phyloP scores from a whole-genome alignment of 2,113 vertebrate genomes.

The Clarias batrachus region DNA sequence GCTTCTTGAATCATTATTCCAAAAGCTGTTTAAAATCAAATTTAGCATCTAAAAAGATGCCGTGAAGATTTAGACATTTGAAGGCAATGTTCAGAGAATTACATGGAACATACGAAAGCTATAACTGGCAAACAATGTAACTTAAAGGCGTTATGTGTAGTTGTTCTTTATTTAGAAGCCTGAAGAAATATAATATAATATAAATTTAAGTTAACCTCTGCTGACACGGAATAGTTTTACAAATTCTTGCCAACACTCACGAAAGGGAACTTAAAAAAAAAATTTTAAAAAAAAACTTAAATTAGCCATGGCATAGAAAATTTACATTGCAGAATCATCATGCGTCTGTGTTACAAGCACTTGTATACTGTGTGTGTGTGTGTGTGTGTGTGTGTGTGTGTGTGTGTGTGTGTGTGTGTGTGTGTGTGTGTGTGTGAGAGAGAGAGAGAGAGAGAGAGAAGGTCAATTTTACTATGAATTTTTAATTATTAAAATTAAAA shows the following conservation, averaged over 20 bases:
- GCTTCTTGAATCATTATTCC: background rate
- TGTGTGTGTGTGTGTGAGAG: no score
- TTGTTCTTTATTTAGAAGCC: background rate
- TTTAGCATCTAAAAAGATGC: no score
- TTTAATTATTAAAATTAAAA: no score
- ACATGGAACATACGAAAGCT: background rate
- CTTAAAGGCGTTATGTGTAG: no score
- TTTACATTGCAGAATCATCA: background rate
- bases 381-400: no score
- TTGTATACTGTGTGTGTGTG: background rate
- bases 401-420: no score
- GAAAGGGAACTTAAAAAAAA: background rate
- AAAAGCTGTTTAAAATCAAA: background rate
- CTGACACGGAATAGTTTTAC: background rate
- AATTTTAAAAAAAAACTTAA: background rate
- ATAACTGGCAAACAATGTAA: background rate
- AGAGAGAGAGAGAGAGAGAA: background rate
- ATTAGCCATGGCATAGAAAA: background rate
- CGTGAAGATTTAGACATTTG: background rate
- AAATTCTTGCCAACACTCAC: background rate
- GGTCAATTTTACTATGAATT: background rate
- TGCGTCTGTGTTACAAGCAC: background rate
- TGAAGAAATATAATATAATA: background rate
- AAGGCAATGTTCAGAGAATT: background rate
- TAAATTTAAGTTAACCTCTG: background rate